Evolutionary conservation across 2,888 invertebrate genomes (phyloP).

Genomic region (Hydrotaea diabolus): DNA sequence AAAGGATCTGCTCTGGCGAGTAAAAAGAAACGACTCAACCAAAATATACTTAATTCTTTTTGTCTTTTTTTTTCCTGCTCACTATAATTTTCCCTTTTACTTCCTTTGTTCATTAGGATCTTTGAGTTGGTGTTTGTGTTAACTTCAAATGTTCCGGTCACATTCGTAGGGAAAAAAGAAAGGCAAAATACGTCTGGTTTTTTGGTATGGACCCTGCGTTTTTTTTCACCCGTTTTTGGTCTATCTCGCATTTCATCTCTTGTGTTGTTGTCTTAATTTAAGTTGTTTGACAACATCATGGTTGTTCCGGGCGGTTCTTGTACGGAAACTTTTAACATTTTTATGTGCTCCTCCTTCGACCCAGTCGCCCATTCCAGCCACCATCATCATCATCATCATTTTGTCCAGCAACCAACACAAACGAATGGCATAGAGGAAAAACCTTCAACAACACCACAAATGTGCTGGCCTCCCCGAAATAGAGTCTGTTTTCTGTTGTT

Average conservation of each 20-base stretch:
- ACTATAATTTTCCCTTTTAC: background rate
- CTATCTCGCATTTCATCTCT: constrained; percentile 13
- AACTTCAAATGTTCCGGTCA: constrained; percentile 47
- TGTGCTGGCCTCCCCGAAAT: background rate
- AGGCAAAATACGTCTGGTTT: background rate
- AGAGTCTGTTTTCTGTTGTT: background rate
- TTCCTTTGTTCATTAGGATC: constrained; percentile 47
- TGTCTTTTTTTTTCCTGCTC: background rate
- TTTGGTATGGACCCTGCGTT: background rate
- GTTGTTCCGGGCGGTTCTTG: constrained; percentile 39
- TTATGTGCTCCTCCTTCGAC: constrained; percentile 1
- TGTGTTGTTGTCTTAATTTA: constrained; percentile 49
- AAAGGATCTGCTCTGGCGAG: background rate
- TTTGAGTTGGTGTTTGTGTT: background rate
- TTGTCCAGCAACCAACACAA: background rate
- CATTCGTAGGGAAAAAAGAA: constrained; percentile 16
- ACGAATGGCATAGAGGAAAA: background rate
- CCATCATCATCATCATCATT: too few relatives aligned
- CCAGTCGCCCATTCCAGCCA: background rate
- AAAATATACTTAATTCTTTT: constrained; percentile 19
- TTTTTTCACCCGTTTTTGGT: background rate
- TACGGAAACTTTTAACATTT: constrained; percentile 34
- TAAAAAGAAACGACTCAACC: background rate
- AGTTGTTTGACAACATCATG: constrained; percentile 56
- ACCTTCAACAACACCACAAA: constrained; percentile 19